phyloP scores from a whole-genome alignment of 2,113 vertebrate genomes.

The Smithornis capensis region DNA sequence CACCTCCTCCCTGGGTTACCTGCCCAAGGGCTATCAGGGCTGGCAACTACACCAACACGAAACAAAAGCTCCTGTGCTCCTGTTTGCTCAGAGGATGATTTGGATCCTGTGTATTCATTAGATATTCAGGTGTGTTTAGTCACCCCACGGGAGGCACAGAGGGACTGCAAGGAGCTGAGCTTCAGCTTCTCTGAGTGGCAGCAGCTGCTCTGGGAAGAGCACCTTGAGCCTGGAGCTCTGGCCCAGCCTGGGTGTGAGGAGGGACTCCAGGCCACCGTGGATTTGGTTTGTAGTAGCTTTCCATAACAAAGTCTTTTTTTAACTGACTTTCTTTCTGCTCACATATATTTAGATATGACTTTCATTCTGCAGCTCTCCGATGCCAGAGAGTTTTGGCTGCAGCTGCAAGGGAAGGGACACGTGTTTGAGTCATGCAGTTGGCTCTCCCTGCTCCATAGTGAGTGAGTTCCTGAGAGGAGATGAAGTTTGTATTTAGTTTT shows the following conservation, averaged over 20 bases:
- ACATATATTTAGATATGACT: conserved; percentile 62
- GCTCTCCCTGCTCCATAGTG: conserved; percentile 40
- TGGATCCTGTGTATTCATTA: not conserved
- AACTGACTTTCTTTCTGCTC: conserved; percentile 55
- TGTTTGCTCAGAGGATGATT: not conserved
- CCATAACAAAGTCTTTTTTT: conserved; percentile 63
- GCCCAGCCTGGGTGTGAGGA: conserved; percentile 12
- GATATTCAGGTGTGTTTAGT: not conserved
- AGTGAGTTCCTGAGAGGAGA: conserved; percentile 56
- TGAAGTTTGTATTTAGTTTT: conserved; percentile 49
- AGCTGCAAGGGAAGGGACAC: conserved; percentile 17
- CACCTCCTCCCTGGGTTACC: not conserved
- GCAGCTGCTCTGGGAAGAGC: not conserved
- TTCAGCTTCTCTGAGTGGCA: not conserved
- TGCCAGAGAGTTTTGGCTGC: conserved; percentile 67
- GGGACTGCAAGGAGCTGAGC: not conserved
- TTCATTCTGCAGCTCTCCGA: conserved; percentile 34
- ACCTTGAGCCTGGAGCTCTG: conserved; percentile 48
- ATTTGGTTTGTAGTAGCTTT: conserved; percentile 65
- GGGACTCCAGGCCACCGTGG: conserved; percentile 45
- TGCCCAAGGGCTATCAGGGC: not conserved
- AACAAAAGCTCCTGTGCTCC: not conserved
- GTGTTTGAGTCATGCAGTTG: conserved; percentile 64
- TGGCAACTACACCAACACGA: not conserved
- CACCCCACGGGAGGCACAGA: not conserved